phyloP scores from a whole-genome alignment of 2,113 vertebrate genomes.

The Megaceryle torquata region DNA sequence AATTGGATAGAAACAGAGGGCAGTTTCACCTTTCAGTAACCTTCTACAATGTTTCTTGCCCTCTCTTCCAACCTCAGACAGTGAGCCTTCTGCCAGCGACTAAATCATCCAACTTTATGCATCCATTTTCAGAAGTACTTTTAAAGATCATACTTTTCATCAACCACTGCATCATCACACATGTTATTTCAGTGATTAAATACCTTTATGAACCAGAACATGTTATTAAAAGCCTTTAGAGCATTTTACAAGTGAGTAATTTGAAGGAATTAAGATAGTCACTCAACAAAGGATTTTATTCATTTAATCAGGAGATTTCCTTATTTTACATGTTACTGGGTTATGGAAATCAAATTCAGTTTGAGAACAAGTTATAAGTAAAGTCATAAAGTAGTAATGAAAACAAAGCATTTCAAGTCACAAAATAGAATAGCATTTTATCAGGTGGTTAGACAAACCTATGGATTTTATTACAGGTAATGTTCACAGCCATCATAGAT shows the following conservation, averaged over 20 bases:
- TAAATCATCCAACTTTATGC: not conserved
- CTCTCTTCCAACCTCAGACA: not conserved
- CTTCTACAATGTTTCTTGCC: not conserved
- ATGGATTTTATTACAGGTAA: not conserved
- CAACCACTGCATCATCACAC: not conserved
- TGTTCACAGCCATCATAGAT: not conserved
- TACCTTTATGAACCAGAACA: not conserved
- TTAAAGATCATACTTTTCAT: not conserved
- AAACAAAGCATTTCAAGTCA: not conserved
- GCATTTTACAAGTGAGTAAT: not conserved
- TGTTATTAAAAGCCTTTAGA: not conserved
- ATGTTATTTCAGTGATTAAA: not conserved
- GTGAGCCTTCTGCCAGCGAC: not conserved
- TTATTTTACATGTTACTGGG: not conserved
- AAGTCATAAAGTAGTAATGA: not conserved
- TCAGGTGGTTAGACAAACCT: not conserved
- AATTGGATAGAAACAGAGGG: not conserved
- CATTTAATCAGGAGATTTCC: not conserved
- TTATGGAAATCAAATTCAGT: not conserved
- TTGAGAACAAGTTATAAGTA: not conserved
- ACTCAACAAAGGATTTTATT: not conserved
- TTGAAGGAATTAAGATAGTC: not conserved
- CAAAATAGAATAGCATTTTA: not conserved
- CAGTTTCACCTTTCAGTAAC: not conserved
- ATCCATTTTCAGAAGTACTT: not conserved